Conservation (phyloP, 1,140 invertebrate species). For the Coelopa frigida region DNA sequence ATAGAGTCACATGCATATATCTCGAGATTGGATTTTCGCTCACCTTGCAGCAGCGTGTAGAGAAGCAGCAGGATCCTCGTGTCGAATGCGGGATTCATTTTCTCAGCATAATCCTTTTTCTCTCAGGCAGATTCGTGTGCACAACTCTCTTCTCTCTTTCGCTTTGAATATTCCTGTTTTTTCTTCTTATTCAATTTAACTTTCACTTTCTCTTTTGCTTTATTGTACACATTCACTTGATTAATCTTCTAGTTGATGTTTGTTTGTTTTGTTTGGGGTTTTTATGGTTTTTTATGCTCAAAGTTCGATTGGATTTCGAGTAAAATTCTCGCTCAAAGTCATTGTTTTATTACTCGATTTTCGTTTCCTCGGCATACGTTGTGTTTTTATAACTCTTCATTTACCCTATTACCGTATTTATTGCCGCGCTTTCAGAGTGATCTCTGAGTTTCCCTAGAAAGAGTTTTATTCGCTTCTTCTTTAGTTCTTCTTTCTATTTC, state of each 20-base stretch:
- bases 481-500: no score
- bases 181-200: background rate
- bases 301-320: no score
- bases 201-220: background rate
- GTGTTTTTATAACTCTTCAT: no score
- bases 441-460: no score
- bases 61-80: constrained; percentile 37
- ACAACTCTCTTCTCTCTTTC: background rate
- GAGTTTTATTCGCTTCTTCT: no score
- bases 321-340: no score
- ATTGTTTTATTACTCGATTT: no score
- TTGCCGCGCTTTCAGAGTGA: no score
- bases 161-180: background rate
- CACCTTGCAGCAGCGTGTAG: constrained; percentile 41
- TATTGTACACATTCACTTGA: no score
- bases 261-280: background rate
- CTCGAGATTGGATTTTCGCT: constrained; percentile 24
- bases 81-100: constrained; percentile 39
- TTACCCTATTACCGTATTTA: no score
- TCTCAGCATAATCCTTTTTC: constrained; percentile 31
- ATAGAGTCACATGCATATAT: no score
- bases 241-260: constrained; percentile 2
- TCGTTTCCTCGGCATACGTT: no score
- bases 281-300: background rate
- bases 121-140: background rate